phyloP scores from a whole-genome alignment of 2,888 invertebrate genomes.

The Hartigia nigra region DNA sequence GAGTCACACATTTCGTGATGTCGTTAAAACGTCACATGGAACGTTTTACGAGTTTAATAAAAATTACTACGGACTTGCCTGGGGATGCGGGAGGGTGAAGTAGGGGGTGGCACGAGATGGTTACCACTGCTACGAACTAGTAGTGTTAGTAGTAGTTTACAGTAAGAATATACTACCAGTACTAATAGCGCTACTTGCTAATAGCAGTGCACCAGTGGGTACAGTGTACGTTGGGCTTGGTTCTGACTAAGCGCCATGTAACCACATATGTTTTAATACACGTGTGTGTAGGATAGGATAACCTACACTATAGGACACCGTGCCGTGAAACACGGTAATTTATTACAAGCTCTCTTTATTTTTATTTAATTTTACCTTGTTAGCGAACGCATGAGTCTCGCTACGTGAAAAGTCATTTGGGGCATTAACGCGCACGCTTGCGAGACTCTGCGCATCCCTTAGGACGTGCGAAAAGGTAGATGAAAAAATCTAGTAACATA shows the following conservation, averaged over 20 bases:
- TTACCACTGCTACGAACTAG: not conserved
- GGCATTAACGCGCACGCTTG: not conserved
- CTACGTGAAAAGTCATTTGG: not conserved
- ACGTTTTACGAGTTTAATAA: conserved; percentile 53
- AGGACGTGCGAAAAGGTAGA: not conserved
- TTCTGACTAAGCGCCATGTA: not conserved
- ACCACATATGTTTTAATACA: not conserved
- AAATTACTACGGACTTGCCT: conserved; percentile 38
- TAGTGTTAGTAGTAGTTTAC: too few relatives aligned
- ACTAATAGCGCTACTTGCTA: too few relatives aligned
- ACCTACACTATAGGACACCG: not conserved
- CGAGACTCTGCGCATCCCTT: not conserved
- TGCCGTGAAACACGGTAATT: conserved; percentile 42
- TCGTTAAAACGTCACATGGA: conserved; percentile 43
- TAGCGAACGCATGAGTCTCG: conserved; percentile 30
- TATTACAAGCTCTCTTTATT: conserved; percentile 51
- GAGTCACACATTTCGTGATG: conserved; percentile 39
- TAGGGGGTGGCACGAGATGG: not conserved
- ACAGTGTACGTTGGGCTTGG: not conserved
- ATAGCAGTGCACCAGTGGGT: not conserved
- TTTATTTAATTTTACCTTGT: conserved; percentile 51
- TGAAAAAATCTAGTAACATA: not conserved
- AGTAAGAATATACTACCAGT: too few relatives aligned
- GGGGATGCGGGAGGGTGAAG: not conserved
- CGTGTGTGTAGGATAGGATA: not conserved